phyloP scores from a whole-genome alignment of 1,140 invertebrate species.

The Tetramorium alpestre region DNA sequence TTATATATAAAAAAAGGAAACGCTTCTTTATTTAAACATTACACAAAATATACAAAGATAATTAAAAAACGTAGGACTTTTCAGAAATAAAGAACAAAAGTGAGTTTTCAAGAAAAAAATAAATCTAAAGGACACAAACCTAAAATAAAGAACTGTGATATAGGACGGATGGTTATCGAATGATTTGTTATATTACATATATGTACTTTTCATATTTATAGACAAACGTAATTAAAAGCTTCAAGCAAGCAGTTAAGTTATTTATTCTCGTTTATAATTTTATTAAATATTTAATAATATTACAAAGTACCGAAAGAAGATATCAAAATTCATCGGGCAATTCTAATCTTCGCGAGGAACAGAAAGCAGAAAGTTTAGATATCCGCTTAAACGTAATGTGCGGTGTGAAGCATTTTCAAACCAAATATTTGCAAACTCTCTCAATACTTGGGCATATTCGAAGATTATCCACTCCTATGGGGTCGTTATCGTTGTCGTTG shows the following conservation, averaged over 20 bases:
- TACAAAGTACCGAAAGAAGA: not conserved
- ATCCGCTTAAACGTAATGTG: not conserved
- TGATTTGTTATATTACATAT: not conserved
- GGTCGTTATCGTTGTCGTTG: constrained; percentile 53
- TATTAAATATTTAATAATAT: not conserved
- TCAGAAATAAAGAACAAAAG: too few relatives aligned
- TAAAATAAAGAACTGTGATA: too few relatives aligned
- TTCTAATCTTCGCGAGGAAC: not conserved
- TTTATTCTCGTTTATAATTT: not conserved
- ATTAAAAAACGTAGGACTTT: too few relatives aligned
- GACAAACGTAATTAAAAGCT: not conserved
- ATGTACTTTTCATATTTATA: not conserved
- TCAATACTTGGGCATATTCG: constrained; percentile 45
- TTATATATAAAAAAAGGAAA: too few relatives aligned
- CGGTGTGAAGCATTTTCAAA: not conserved
- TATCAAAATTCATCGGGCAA: not conserved
- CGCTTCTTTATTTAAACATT: too few relatives aligned
- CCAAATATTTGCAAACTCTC: constrained; percentile 40
- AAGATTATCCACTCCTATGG: constrained; percentile 53
- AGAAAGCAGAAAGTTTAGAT: not conserved
- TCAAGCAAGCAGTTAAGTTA: not conserved
- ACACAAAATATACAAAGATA: too few relatives aligned
- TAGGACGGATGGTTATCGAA: too few relatives aligned
- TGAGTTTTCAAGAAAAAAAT: too few relatives aligned
- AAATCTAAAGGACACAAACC: too few relatives aligned